Percentiles rank a stretch among this genome's conserved stretches.
Conservation (phyloP, 2,888 invertebrate species). For the Myathropa florea region DNA sequence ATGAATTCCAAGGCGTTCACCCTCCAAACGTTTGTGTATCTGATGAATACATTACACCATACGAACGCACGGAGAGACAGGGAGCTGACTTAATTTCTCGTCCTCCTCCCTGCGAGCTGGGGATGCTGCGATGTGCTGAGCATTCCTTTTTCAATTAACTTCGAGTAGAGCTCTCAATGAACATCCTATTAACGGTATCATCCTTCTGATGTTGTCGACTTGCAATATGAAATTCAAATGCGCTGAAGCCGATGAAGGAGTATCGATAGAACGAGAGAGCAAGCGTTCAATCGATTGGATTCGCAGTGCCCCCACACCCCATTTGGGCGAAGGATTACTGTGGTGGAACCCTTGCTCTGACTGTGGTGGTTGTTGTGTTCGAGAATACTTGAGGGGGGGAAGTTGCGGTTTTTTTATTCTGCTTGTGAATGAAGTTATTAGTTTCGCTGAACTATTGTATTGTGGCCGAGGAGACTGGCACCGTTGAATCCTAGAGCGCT, state of each 20-base stretch:
- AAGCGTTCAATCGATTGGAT: constrained; percentile 50
- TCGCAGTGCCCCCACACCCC: constrained; percentile 23
- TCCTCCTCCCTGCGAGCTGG: background rate
- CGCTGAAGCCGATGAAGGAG: constrained; percentile 40
- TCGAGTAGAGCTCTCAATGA: constrained; percentile 67
- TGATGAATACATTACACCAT: constrained; percentile 59
- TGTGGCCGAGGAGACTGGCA: background rate
- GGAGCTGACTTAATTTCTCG: constrained; percentile 32
- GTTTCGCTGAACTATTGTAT: constrained; percentile 42
- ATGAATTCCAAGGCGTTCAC: constrained; percentile 63
- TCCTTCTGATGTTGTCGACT: constrained; percentile 55
- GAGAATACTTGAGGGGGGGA: background rate
- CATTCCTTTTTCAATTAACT: constrained; percentile 70
- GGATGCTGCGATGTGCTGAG: constrained; percentile 14
- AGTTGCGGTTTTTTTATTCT: background rate
- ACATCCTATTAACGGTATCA: constrained; percentile 70
- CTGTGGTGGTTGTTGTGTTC: background rate
- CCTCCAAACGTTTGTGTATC: constrained; percentile 60
- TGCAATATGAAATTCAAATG: constrained; percentile 66
- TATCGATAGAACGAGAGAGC: constrained; percentile 30
- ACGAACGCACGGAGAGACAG: background rate
- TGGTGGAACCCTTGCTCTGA: constrained; percentile 5
- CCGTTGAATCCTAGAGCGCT: constrained; percentile 10
- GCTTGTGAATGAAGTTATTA: constrained; percentile 43
- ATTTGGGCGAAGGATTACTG: constrained; percentile 26